Percentiles rank a stretch among this genome's conserved stretches.
phyloP scores from a whole-genome alignment of 2,888 invertebrate species.

The Didymodactylos carnosus region DNA sequence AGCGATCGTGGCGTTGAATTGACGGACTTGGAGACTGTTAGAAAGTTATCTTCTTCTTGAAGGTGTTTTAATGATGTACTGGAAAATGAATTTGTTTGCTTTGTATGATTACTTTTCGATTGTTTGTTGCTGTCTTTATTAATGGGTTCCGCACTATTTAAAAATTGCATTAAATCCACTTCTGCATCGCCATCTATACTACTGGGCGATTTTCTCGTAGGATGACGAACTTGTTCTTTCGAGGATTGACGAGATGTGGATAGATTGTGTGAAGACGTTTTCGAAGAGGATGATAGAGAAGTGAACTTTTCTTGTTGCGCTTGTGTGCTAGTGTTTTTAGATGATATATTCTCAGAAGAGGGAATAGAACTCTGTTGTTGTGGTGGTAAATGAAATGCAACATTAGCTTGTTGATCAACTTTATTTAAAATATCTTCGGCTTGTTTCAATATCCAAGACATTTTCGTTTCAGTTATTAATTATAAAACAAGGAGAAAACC shows the following conservation, averaged over 20 bases:
- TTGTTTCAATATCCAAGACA: not conserved
- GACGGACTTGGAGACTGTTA: not conserved
- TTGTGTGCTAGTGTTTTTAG: too few relatives aligned
- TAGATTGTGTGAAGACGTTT: not conserved
- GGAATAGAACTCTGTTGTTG: too few relatives aligned
- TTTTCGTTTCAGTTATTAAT: too few relatives aligned
- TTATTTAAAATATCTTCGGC: not conserved
- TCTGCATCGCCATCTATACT: not conserved
- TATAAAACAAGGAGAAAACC: too few relatives aligned
- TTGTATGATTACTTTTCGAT: not conserved
- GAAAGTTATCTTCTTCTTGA: too few relatives aligned
- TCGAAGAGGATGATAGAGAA: not conserved
- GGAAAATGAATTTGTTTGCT: not conserved
- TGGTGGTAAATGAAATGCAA: not conserved
- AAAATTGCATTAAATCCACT: not conserved
- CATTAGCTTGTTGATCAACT: not conserved
- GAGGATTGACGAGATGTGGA: not conserved
- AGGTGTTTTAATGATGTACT: too few relatives aligned
- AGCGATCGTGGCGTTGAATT: not conserved
- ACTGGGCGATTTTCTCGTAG: not conserved
- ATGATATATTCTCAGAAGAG: too few relatives aligned
- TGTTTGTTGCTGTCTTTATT: not conserved
- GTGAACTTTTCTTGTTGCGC: too few relatives aligned
- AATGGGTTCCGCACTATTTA: not conserved
- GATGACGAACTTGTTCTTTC: too few relatives aligned